Conservation (phyloP, 1,140 invertebrate genomes). For the Drosophila leontia region DNA sequence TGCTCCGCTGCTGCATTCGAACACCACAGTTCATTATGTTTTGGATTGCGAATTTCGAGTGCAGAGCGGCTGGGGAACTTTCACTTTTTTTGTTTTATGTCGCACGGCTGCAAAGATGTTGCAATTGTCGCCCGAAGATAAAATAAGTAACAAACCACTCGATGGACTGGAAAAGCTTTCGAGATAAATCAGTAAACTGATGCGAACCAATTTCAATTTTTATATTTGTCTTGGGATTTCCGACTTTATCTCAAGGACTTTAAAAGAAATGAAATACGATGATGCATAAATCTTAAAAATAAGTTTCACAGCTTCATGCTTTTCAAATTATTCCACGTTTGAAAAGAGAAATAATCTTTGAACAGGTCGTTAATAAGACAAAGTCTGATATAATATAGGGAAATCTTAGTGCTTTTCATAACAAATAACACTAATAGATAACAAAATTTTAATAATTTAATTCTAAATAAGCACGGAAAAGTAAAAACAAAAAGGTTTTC, state of each 20-base stretch:
- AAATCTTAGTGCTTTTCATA: not conserved
- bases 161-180: constrained; percentile 39
- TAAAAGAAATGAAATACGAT: not conserved
- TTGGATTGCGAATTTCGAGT: constrained; percentile 72
- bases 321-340: not conserved
- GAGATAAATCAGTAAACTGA: constrained; percentile 44
- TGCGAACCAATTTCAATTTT: not conserved
- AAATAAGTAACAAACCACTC: constrained; percentile 1
- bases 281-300: not conserved
- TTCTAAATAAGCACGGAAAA: not conserved
- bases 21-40: constrained; percentile 52
- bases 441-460: not conserved
- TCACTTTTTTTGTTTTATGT: constrained; percentile 59
- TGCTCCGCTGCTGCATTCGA: constrained; percentile 59
- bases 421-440: not conserved
- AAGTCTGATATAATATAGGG: no score
- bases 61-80: constrained; percentile 60
- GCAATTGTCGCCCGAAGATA: constrained; percentile 46
- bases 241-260: not conserved
- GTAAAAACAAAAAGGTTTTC: not conserved
- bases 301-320: not conserved
- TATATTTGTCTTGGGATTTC: not conserved
- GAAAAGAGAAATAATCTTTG: not conserved
- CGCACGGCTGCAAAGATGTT: constrained; percentile 41
- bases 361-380: no score